Conservation (phyloP, 2,797 vertebrate species). For the Phataginus tricuspis region DNA sequence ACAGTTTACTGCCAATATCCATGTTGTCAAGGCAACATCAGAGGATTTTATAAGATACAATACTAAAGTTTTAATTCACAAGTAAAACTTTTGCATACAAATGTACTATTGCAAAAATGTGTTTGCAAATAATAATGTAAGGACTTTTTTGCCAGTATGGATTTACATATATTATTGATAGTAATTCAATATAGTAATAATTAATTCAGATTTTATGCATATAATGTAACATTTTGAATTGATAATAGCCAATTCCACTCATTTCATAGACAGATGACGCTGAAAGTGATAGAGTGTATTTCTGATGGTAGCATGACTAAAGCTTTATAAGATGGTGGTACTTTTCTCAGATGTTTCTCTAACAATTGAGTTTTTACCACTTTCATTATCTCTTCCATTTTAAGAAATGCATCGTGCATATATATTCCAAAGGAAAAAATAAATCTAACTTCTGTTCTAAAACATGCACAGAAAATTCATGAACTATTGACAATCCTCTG, state of each 20-base stretch:
- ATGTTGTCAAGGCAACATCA: conserved; percentile 55
- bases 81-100: conserved; percentile 16
- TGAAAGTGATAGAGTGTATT: background rate
- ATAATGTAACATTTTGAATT: background rate
- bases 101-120: background rate
- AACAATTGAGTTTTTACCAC: background rate
- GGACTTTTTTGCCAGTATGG: background rate
- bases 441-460: background rate
- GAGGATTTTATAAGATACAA: conserved; percentile 62
- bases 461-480: background rate
- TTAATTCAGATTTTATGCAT: conserved; percentile 24
- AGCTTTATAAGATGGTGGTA: background rate
- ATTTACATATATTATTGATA: conserved; percentile 31
- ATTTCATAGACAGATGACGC: background rate
- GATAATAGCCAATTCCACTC: background rate
- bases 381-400: background rate
- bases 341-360: background rate
- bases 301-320: background rate
- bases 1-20: background rate
- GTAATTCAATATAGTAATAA: conserved; percentile 5
- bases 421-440: background rate
- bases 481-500: background rate
- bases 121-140: conserved; percentile 35
- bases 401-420: background rate
- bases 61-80: conserved; percentile 74